These are phyloP conservation scores for Ecliptopera silaceata DNA, from an alignment of 2,888 invertebrate species.

Conservation along the genomic window DNA sequence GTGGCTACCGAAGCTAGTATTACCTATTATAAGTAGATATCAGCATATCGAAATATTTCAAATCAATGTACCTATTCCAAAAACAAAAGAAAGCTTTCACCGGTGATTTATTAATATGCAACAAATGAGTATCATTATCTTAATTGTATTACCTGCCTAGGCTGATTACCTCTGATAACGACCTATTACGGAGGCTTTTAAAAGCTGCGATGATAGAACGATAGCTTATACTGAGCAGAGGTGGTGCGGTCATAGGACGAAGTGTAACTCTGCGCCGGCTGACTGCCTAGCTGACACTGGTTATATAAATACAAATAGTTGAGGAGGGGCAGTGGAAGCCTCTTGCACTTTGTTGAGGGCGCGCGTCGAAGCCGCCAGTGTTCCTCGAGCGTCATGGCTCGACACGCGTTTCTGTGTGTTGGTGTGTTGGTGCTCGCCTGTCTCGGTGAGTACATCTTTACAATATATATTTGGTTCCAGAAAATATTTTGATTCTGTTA, in stretches of 20 bases:
- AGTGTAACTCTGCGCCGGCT: constrained; percentile 54
- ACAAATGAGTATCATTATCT: constrained; percentile 47
- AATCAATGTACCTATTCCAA: too few species aligned
- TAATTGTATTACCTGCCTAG: constrained; percentile 14
- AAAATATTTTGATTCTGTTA: neutral
- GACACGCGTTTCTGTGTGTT: constrained; percentile 78
- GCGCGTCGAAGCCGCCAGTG: constrained; percentile 73
- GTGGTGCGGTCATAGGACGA: constrained; percentile 64
- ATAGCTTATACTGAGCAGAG: constrained; percentile 57
- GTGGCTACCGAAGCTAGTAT: too few species aligned
- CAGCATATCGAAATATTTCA: too few species aligned
- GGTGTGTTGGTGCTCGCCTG: constrained; percentile 74
- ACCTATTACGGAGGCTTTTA: constrained; percentile 58
- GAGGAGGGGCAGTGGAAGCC: constrained; percentile 79
- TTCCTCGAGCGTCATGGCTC: constrained; percentile 81
- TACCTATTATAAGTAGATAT: too few species aligned
- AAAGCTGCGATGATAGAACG: constrained; percentile 59
- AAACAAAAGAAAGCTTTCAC: constrained; percentile 20
- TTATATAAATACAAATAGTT: constrained; percentile 82
- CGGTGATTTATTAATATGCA: constrained; percentile 45
- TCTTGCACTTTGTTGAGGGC: constrained; percentile 79
- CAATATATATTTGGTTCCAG: constrained; percentile 3
- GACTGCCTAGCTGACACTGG: constrained; percentile 58
- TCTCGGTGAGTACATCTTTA: constrained; percentile 70
- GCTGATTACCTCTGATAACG: constrained; percentile 48